A percentile compares a stretch with the other conserved stretches of the same genome.
These are phyloP conservation scores for Macrosoma leucophasiata DNA, from an alignment of 2,888 invertebrate genomes.

Conservation along the genomic window DNA sequence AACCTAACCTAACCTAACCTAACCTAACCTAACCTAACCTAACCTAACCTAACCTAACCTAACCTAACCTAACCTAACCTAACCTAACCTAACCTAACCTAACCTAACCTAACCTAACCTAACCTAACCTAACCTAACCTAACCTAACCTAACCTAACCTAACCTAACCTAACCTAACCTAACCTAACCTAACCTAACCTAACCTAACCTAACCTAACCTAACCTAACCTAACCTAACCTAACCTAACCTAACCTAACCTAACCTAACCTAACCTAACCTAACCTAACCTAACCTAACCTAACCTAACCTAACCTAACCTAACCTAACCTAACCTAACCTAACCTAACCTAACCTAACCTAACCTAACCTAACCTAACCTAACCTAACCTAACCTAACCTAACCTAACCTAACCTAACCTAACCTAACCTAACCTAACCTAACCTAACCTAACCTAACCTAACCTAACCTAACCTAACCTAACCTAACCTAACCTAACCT, in stretches of 20 bases:
- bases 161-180: conserved; percentile 28
- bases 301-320: conserved; percentile 28
- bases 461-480: conserved; percentile 26
- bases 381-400: conserved; percentile 25
- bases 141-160: conserved; percentile 29
- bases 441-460: conserved; percentile 25
- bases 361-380: conserved; percentile 27
- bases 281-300: conserved; percentile 29
- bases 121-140: conserved; percentile 28
- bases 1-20: conserved; percentile 30
- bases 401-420: conserved; percentile 21
- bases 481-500: conserved; percentile 25
- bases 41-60: conserved; percentile 24
- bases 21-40: conserved; percentile 26
- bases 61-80: conserved; percentile 29
- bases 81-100: conserved; percentile 28
- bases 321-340: conserved; percentile 29
- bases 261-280: conserved; percentile 28
- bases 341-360: conserved; percentile 22
- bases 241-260: conserved; percentile 24
- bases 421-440: conserved; percentile 22
- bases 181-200: conserved; percentile 27
- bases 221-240: conserved; percentile 21
- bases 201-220: conserved; percentile 25
- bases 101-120: conserved; percentile 28